Evolutionary conservation across 1,140 invertebrate species (phyloP), one percentile per base, ranked within the genome.

Genomic region (Drosophila hydei): DNA sequence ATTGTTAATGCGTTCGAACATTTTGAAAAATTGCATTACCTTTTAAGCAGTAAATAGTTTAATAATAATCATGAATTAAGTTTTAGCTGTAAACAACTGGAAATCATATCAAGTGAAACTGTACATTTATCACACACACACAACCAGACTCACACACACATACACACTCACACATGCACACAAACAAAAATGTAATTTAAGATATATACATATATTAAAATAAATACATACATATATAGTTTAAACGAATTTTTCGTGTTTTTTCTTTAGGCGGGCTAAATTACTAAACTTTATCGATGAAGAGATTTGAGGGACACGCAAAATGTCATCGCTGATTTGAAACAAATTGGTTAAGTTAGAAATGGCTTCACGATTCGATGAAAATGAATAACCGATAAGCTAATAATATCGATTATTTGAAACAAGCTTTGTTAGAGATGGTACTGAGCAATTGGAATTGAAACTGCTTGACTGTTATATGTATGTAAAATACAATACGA

Each of bases 81-180:
- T 67, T 78, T 55, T 88, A 87, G 81, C 58, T 87, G n/a, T 85
- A 85, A 62, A 81, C 62, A 80, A 84, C 68, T 76, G 76, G 74
- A 84, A 83, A 84, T 76, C 77, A 59, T 84, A 64, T 70, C 69
- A 85, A 77, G 67, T 81, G 59, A 77, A 85, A 80, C 81, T 85
- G 80, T 85, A 85, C 75, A 85, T 80, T 85, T 77, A 85, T 87
- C 81, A 77, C 58, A 77, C 69, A 76, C 69, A 78, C 60, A 72
- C 25, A 59, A 19, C 23, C 21, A 62, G 7, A 30, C 30, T 11
- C 63, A 79, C 77, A 79, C 69, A 78, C 56, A 76, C 25, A 14
- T 11, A 42, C 38, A 42, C 77, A 77, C 58, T 77, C 64, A 76
- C 77, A 79, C 69, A 77, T 55, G 72, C 19, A 70, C 40, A 43